Evolutionary conservation across 1,140 invertebrate species (phyloP).

Genomic region (Drosophila tropicalis): DNA sequence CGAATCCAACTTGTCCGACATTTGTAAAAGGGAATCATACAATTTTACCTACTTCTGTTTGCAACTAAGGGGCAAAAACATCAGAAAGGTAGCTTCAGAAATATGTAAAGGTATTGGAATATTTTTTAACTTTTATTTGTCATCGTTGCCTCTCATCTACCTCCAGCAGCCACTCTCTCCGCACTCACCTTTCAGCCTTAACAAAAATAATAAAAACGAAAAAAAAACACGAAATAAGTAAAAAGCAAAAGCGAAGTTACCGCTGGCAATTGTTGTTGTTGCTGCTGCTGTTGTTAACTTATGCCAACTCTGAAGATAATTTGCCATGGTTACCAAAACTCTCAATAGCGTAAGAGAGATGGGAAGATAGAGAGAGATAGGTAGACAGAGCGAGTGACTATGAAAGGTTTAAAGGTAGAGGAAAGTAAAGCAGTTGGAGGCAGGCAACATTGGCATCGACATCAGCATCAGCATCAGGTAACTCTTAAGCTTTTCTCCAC

Average conservation of each 20-base stretch:
- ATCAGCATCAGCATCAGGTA: constrained; percentile 62
- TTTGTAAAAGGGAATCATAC: constrained; percentile 17
- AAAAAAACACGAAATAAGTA: constrained; percentile 48
- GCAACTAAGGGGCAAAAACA: constrained; percentile 4
- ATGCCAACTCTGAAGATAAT: constrained; percentile 77
- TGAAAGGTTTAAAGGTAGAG: constrained; percentile 39
- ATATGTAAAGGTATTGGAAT: constrained; percentile 40
- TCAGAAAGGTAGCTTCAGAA: constrained; percentile 22
- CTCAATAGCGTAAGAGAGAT: constrained; percentile 47
- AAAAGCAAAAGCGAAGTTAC: constrained; percentile 35
- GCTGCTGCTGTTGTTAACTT: constrained; percentile 66
- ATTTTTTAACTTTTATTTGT: constrained; percentile 65
- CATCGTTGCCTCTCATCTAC: constrained; percentile 34
- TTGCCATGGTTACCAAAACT: constrained; percentile 68
- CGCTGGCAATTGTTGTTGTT: constrained; percentile 37
- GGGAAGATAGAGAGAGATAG: no score
- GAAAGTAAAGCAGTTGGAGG: not conserved
- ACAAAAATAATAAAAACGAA: not conserved
- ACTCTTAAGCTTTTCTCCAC: constrained; percentile 65
- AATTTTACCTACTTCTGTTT: constrained; percentile 18
- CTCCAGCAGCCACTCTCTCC: not conserved
- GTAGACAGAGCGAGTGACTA: constrained; percentile 36
- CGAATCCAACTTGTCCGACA: not conserved
- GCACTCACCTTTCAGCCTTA: not conserved
- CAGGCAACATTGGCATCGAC: constrained; percentile 31